Percentiles rank a stretch among this genome's conserved stretches.
Evolutionary conservation across 92 coral and sea anemone genomes (phyloP).

Genomic region (Paragorgia papillata): DNA sequence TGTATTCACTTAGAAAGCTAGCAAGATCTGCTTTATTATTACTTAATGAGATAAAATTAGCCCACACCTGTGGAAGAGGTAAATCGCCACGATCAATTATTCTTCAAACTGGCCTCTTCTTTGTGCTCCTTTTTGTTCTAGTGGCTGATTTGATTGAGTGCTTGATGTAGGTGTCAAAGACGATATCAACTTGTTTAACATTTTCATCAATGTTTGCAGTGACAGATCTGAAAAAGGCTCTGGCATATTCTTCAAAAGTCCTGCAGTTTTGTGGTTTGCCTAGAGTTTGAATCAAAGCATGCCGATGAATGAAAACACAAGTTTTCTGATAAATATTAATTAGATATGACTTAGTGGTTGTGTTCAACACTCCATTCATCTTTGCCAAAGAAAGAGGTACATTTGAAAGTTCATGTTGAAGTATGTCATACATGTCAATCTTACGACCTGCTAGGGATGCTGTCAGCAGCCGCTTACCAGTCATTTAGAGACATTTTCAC

Average conservation of each 20-base stretch:
- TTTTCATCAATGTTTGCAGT: slow-evolving; percentile 9
- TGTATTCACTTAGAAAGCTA: slow-evolving; percentile 19
- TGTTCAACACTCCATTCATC: slow-evolving; percentile 11
- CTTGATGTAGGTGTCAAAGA: slow-evolving; percentile 29
- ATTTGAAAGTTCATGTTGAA: slow-evolving; percentile 29
- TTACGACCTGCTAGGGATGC: slow-evolving; percentile 37
- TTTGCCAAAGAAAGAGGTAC: slow-evolving; percentile 31
- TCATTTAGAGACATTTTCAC: slow-evolving; percentile 9
- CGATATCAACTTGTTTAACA: slow-evolving; percentile 30
- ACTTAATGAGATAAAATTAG: slow-evolving; percentile 20
- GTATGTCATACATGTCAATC: slow-evolving; percentile 29
- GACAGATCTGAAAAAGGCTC: slow-evolving; percentile 14
- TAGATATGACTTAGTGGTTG: slow-evolving; percentile 19
- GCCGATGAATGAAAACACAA: slow-evolving; percentile 22
- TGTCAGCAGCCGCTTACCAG: slow-evolving; percentile 15
- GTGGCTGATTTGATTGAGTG: slow-evolving; percentile 38
- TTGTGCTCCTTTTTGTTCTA: slow-evolving; percentile 1
- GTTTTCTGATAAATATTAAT: slow-evolving; percentile 18
- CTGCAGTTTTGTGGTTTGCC: slow-evolving; percentile 36
- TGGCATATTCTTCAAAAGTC: slow-evolving; percentile 32
- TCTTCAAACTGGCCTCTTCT: slow-evolving; percentile 25
- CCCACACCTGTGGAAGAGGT: slow-evolving; percentile 38
- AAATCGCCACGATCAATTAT: slow-evolving; percentile 38
- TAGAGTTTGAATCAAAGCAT: slow-evolving; percentile 32
- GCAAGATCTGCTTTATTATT: slow-evolving; percentile 44